phyloP scores from a whole-genome alignment of 1,140 invertebrate species.

The Sycophila sp. region DNA sequence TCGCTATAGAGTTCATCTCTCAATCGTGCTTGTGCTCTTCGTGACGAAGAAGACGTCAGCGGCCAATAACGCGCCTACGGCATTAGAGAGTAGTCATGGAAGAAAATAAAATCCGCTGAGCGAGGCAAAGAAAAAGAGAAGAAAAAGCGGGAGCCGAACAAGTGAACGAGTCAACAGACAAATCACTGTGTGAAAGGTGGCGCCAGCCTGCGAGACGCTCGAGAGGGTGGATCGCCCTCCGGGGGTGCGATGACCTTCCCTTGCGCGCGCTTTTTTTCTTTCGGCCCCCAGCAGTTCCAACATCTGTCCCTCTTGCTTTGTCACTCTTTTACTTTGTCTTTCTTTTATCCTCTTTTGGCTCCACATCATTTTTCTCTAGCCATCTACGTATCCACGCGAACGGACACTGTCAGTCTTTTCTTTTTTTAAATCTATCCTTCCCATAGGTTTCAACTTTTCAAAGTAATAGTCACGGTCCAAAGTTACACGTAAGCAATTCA shows the following conservation, averaged over 20 bases:
- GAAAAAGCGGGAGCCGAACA: background rate
- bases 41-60: background rate
- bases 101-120: background rate
- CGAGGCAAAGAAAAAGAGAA: background rate
- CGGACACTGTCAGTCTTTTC: no score
- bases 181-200: conserved; percentile 13
- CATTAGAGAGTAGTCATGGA: background rate
- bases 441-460: no score
- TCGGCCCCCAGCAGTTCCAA: no score
- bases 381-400: no score
- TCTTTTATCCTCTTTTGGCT: no score
- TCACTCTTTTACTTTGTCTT: background rate
- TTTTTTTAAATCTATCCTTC: no score
- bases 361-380: no score
- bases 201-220: conserved; percentile 12
- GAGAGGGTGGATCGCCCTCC: conserved; percentile 22
- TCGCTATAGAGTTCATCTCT: no score
- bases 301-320: background rate
- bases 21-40: background rate
- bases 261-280: background rate
- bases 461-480: no score
- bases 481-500: no score
- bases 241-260: conserved; percentile 16
- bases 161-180: background rate
- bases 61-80: background rate